phyloP scores from a whole-genome alignment of 92 coral and sea anemone species.

The Umimayanthus chanpuru region DNA sequence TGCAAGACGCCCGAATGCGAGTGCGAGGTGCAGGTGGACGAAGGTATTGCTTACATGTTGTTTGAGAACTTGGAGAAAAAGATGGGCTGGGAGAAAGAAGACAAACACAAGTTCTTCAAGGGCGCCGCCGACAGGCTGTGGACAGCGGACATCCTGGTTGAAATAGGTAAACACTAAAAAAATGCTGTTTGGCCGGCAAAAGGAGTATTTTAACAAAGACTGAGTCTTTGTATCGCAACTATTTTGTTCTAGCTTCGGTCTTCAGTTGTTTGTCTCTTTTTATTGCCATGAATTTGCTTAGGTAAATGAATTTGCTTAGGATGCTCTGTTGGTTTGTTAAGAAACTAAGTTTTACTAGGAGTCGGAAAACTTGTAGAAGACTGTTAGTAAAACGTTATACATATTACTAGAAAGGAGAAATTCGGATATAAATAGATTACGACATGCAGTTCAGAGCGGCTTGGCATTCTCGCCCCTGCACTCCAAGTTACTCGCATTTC shows the following conservation, averaged over 20 bases:
- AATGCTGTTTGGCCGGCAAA: neutral
- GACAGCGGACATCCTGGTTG: conserved; percentile 71
- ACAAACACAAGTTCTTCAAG: conserved; percentile 82
- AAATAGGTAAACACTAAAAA: conserved; percentile 67
- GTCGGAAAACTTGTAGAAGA: no score
- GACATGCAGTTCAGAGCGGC: no score
- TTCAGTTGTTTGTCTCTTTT: neutral
- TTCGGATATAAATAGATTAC: no score
- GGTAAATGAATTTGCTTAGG: no score
- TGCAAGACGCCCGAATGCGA: conserved; percentile 91
- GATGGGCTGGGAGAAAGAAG: conserved; percentile 86
- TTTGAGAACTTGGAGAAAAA: conserved; percentile 88
- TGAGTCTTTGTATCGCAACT: neutral
- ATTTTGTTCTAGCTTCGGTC: neutral
- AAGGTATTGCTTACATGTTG: conserved; percentile 92
- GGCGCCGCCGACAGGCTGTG: conserved; percentile 80
- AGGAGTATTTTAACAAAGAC: no score
- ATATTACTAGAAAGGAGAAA: no score
- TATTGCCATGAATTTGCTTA: no score
- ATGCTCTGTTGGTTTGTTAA: no score
- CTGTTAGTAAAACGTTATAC: no score
- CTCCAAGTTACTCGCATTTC: no score
- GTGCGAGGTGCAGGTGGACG: conserved; percentile 91
- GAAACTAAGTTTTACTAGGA: no score
- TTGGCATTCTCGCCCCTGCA: no score